Base-by-base conservation (phyloP, 2,797 vertebrate genomes). In the Saxicola maurus region DNA sequence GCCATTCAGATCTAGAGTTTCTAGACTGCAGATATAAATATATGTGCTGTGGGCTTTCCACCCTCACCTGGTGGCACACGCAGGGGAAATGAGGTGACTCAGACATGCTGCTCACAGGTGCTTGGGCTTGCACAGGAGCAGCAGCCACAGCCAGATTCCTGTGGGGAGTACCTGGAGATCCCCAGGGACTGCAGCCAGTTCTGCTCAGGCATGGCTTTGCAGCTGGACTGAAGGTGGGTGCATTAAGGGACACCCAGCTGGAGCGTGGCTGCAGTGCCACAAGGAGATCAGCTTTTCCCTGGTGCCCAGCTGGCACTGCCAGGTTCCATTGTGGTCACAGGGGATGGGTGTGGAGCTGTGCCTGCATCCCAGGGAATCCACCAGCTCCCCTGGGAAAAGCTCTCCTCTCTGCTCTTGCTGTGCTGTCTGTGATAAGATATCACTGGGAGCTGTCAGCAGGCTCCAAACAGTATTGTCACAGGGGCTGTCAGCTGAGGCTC, bases 401-500 rank as follows among this genome's bases (percentile, higher is more conserved):
- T 83, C 64, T 90, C 28, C 73, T 85, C 11, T 6, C 45, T 49
- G 80, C 92, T 93, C 67, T 81, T 52, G 66, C 73, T 28, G 52
- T 5, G 12, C 60, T 85, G 45, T 7, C 0, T 64, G 89, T 86
- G 96, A 93, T 91, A 72, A 96, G 93, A 18, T 87, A 92, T 73
- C 95, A 92, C 74, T 73, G 92, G 94, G 93, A 90, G 91, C 92
- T 96, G 95, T 96, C 95, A 95, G 90, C 31, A 0, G 85, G 87
- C 95, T 95, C 88, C 93, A 92, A 95, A 75, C 1, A 8, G 56
- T 78, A 37, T 91, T 87, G 13, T 91, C 20, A 9, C 90, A 30
- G 49, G 78, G 90, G 85, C 95, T 97, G 96, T 96, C 96, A 96
- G 83, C 56, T 67, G 85, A 92, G 77, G 45, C 91, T 93, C 93